These are phyloP conservation scores for Hedychridium roseum DNA, from an alignment of 2,888 invertebrate species.

Conservation along the genomic window DNA sequence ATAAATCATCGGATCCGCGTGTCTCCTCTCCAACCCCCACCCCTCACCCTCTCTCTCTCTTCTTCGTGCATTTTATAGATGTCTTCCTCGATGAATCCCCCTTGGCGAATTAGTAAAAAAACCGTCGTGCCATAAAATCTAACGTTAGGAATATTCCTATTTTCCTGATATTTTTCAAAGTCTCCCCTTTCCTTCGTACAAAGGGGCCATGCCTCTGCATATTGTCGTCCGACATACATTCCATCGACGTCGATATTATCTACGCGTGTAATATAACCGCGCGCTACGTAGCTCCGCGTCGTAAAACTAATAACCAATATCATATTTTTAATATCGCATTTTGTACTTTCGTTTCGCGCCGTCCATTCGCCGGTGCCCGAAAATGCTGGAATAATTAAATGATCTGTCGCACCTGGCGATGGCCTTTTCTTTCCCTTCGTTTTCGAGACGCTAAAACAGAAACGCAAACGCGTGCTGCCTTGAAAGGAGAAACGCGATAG, in stretches of 20 bases:
- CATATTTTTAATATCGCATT: no score
- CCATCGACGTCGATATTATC: neutral
- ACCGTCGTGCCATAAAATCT: no score
- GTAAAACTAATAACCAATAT: no score
- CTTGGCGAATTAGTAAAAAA: neutral
- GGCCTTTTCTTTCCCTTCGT: no score
- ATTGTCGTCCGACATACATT: neutral
- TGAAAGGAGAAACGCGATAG: constrained; percentile 28
- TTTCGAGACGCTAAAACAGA: constrained; percentile 31
- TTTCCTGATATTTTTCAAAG: no score
- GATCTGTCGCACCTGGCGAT: no score
- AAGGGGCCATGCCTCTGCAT: neutral
- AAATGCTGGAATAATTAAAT: neutral
- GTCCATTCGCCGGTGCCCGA: no score
- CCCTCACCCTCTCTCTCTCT: neutral
- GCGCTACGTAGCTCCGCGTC: no score
- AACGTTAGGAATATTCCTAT: no score
- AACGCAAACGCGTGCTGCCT: constrained; percentile 35
- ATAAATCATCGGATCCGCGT: constrained; percentile 32
- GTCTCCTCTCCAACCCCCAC: neutral
- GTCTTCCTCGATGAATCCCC: neutral
- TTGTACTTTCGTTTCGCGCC: no score
- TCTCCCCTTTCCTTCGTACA: neutral
- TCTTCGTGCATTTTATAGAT: neutral
- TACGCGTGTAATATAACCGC: neutral